phyloP scores from a whole-genome alignment of 2,113 vertebrate genomes.

The Chaetorhynchus papuensis region DNA sequence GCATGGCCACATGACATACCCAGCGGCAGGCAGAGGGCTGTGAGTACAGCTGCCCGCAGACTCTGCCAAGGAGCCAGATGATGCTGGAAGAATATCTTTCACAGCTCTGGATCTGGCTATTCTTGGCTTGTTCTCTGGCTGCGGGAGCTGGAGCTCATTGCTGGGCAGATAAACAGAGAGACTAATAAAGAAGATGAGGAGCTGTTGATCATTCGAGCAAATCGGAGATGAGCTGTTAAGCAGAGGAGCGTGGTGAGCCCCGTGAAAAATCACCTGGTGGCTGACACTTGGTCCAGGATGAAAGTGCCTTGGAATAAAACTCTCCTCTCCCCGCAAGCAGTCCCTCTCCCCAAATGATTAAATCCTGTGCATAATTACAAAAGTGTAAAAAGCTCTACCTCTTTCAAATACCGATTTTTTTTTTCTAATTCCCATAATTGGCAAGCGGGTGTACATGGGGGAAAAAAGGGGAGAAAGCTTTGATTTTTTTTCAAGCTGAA shows the following conservation, averaged over 20 bases:
- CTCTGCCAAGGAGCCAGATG: constrained; percentile 55
- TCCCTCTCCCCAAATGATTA: not conserved
- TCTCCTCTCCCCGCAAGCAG: not conserved
- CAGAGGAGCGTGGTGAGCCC: not conserved
- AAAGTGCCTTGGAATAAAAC: not conserved
- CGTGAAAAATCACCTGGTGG: constrained; percentile 25
- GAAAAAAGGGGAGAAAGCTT: constrained; percentile 47
- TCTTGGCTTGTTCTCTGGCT: constrained; percentile 42
- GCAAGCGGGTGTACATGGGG: constrained; percentile 1
- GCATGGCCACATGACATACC: constrained; percentile 19
- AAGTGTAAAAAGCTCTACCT: not conserved
- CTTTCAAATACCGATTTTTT: constrained; percentile 18
- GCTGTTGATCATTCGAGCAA: not conserved
- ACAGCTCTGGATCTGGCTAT: constrained; percentile 44
- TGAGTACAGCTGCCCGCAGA: constrained; percentile 19
- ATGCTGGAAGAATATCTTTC: constrained; percentile 50
- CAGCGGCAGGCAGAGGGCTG: constrained; percentile 23
- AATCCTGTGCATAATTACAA: constrained; percentile 27
- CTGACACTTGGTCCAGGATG: constrained; percentile 7
- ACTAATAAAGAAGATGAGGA: constrained; percentile 32
- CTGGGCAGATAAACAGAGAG: constrained; percentile 54
- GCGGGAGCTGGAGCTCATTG: constrained; percentile 1
- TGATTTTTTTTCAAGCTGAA: constrained; percentile 46
- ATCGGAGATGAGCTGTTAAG: constrained; percentile 1
- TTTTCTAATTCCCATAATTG: constrained; percentile 41